Base-by-base conservation (phyloP, 2,888 invertebrate genomes). In the Himalopsyche anomala region DNA sequence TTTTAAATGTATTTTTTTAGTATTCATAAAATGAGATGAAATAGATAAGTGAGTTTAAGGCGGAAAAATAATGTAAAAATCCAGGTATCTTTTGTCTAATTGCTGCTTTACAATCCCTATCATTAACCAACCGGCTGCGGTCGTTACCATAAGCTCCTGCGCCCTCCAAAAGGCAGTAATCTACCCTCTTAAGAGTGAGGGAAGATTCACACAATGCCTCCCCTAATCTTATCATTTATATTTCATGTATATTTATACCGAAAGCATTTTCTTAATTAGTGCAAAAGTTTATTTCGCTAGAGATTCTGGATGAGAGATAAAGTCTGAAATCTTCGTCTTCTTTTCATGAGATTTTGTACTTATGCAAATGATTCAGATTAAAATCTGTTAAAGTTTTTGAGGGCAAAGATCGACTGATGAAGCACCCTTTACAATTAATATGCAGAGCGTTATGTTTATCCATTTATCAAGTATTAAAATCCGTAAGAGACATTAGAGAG, bases 191-290 rank as follows among this genome's bases (percentile, higher is more conserved):
- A 45, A 51, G 82, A 62, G 82, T n/a, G 11, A 62, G 45, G 62
- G 51, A 55, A 55, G 54, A 84, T 81, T 84, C 84, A 84, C 84
- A 84, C 84, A 84, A 84, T 81, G 56, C 81, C 55, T 81, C 55
- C 85, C 84, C 45, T 82, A 56, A 85, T 85, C 85, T 85, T 85
- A 85, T 85, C 85, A 82, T 85, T 85, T 83, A 85, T 85, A 51
- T 85, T 85, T 82, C 82, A 82, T 82, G 82, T 82, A 82, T 85
- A 82, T 82, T 85, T 85, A 82, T 74, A 82, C 69, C 40, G 69
- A 80, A 81, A 38, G 82, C 74, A 54, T 82, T 82, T 85, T 85
- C 85, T 85, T 85, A 85, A 85, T 85, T 85, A 85, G 85, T 38
- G 85, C 83, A 85, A 85, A 82, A 85, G 82, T 82, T 85, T 85